phyloP scores from a whole-genome alignment of 2,113 vertebrate genomes.

The Dolichallabes microphthalmus region DNA sequence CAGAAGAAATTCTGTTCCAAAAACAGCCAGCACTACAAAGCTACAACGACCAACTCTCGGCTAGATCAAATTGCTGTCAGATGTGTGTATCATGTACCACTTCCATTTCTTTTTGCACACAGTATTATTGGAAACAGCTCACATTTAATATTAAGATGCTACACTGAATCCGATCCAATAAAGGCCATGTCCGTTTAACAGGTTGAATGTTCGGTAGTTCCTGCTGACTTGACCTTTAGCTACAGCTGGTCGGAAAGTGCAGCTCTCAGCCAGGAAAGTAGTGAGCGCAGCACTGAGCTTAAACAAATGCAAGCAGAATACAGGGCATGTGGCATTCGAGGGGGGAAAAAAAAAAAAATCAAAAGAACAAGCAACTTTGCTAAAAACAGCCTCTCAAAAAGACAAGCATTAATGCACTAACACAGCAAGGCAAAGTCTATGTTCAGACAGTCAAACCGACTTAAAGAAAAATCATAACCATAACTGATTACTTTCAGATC shows the following conservation, averaged over 20 bases:
- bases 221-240: slow-evolving; percentile 43
- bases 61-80: slow-evolving; percentile 19
- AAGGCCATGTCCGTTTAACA: slow-evolving; percentile 16
- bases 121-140: slow-evolving; percentile 8
- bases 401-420: background rate
- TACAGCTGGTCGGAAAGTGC: slow-evolving; percentile 16
- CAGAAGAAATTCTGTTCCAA: slow-evolving; percentile 29
- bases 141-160: background rate
- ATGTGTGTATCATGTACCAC: background rate
- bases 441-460: background rate
- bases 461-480: too few species aligned
- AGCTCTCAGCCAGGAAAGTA: slow-evolving; percentile 2
- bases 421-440: background rate
- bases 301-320: slow-evolving; percentile 7
- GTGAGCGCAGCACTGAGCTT: background rate
- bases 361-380: slow-evolving; percentile 17
- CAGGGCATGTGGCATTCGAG: slow-evolving; percentile 18
- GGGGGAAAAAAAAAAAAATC: too few species aligned
- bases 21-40: slow-evolving; percentile 30
- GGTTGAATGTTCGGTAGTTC: slow-evolving; percentile 27
- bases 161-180: background rate
- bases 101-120: background rate
- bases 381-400: background rate
- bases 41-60: background rate
- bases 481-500: background rate